Conservation (phyloP, 1,140 invertebrate genomes). For the Antheraea mylitta region DNA sequence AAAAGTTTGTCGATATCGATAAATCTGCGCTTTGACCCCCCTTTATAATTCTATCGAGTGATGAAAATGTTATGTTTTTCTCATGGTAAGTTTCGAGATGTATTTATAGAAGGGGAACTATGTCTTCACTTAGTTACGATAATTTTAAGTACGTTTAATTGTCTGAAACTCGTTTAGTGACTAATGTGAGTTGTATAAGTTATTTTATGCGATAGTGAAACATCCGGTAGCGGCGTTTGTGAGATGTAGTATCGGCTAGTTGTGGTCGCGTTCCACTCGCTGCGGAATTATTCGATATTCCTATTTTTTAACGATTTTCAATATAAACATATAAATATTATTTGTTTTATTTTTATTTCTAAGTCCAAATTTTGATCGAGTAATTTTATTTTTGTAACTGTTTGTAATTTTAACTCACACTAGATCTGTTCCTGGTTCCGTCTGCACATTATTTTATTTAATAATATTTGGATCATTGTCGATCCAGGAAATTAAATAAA, state of each 20-base stretch:
- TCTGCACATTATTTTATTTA: no score
- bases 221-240: not conserved
- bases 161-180: not conserved
- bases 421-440: no score
- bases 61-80: not conserved
- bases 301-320: not conserved
- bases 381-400: not conserved
- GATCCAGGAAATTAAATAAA: no score
- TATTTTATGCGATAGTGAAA: not conserved
- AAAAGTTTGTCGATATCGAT: not conserved
- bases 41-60: not conserved
- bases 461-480: no score
- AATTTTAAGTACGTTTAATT: not conserved
- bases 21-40: not conserved
- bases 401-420: not conserved
- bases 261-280: constrained; percentile 1
- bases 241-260: constrained; percentile 20
- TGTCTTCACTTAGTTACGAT: constrained; percentile 11
- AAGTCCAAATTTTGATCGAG: not conserved
- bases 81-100: not conserved
- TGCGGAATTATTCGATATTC: not conserved
- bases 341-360: not conserved
- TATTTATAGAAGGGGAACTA: not conserved
- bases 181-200: constrained; percentile 8
- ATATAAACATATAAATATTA: not conserved